Percentiles rank a stretch among this genome's conserved stretches.
These are phyloP conservation scores for Drosophila bipectinata DNA, from an alignment of 1,140 invertebrate species.

Conservation along the genomic window DNA sequence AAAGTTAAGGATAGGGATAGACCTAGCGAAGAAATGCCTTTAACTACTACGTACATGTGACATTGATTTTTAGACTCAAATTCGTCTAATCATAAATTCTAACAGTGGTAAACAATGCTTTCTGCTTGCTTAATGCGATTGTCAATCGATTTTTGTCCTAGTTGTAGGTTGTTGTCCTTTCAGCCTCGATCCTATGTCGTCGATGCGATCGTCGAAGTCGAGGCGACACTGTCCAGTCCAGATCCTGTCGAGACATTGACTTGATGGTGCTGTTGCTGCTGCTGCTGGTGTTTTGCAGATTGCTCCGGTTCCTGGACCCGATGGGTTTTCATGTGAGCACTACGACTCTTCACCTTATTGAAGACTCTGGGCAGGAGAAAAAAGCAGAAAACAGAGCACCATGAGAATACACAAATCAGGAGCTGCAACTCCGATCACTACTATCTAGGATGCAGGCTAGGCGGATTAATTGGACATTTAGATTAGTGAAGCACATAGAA, in stretches of 20 bases:
- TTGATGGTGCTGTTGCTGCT: constrained; percentile 22
- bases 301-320: constrained; percentile 89
- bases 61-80: constrained; percentile 54
- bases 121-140: constrained; percentile 75
- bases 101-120: constrained; percentile 73
- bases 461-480: constrained; percentile 52
- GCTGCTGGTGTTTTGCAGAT: constrained; percentile 36
- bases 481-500: constrained; percentile 51
- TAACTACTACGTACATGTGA: constrained; percentile 65
- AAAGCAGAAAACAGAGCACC: constrained; percentile 19
- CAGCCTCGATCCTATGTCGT: constrained; percentile 28
- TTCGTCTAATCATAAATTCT: constrained; percentile 61
- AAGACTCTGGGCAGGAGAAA: constrained; percentile 90
- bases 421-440: not conserved
- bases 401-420: constrained; percentile 41
- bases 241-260: constrained; percentile 10
- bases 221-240: constrained; percentile 14
- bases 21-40: constrained; percentile 58
- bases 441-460: constrained; percentile 18
- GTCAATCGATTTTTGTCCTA: constrained; percentile 63
- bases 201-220: constrained; percentile 34
- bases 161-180: not conserved
- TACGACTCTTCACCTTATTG: constrained; percentile 98
- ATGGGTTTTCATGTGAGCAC: constrained; percentile 99
- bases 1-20: constrained; percentile 22